Evolutionary conservation across 2,113 vertebrate species (phyloP).

Genomic region (Strigops habroptila): DNA sequence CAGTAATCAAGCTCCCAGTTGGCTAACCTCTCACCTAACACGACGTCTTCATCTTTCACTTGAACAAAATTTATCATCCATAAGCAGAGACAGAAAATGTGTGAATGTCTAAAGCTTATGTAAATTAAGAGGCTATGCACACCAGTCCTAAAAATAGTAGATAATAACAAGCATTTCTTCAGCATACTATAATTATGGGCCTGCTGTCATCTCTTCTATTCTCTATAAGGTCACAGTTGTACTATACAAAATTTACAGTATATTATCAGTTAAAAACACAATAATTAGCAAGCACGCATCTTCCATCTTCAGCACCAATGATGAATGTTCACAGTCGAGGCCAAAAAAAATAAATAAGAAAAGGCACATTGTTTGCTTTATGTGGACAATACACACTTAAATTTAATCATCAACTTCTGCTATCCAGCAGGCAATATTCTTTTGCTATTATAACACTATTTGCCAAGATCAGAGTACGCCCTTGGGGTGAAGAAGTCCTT

Average conservation of each 20-base stretch:
- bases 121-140: conserved; percentile 78
- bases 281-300: conserved; percentile 77
- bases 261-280: conserved; percentile 81
- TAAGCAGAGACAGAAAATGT: conserved; percentile 77
- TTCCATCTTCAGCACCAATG: conserved; percentile 72
- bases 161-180: conserved; percentile 81
- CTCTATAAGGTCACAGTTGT: conserved; percentile 77
- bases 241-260: conserved; percentile 80
- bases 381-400: conserved; percentile 81
- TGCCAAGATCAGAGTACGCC: conserved; percentile 80
- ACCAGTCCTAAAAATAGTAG: conserved; percentile 79
- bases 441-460: conserved; percentile 81
- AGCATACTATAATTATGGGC: conserved; percentile 73
- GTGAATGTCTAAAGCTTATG: conserved; percentile 84
- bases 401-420: conserved; percentile 86
- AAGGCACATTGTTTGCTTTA: conserved; percentile 73
- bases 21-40: conserved; percentile 72
- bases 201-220: conserved; percentile 74
- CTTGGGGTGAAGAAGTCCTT: conserved; percentile 85
- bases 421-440: conserved; percentile 77
- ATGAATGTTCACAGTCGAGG: conserved; percentile 82
- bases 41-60: conserved; percentile 70
- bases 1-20: conserved; percentile 72
- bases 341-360: not conserved
- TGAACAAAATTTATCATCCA: conserved; percentile 77